Conservation (phyloP, 2,888 invertebrate species). For the Odontocerum albicorne region DNA sequence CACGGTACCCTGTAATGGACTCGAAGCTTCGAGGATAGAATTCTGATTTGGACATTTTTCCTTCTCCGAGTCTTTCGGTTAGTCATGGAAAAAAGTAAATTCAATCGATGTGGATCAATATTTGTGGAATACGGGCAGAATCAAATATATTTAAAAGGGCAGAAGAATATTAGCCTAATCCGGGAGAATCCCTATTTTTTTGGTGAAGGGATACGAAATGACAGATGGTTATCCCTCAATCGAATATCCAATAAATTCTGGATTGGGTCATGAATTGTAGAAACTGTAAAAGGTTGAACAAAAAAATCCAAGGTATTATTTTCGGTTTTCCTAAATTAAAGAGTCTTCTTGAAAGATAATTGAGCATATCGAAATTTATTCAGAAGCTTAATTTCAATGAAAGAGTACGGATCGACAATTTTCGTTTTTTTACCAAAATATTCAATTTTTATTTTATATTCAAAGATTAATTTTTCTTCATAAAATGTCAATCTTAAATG, state of each 20-base stretch:
- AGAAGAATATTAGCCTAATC: constrained; percentile 20
- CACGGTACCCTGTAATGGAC: constrained; percentile 26
- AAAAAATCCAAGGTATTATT: no score
- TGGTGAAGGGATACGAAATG: not conserved
- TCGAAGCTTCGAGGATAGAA: constrained; percentile 28
- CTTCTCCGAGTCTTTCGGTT: constrained; percentile 7
- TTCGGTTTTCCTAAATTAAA: no score
- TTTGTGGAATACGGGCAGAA: constrained; percentile 6
- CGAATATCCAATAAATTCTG: not conserved
- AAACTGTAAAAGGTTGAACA: no score
- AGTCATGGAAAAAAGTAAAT: constrained; percentile 7
- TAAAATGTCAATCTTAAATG: no score
- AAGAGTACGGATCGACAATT: no score
- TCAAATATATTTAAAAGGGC: constrained; percentile 14
- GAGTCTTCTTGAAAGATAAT: no score
- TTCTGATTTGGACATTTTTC: constrained; percentile 32
- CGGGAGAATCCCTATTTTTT: constrained; percentile 11
- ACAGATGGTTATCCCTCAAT: not conserved
- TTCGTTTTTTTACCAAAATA: no score
- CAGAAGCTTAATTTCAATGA: no score
- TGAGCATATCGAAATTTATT: no score
- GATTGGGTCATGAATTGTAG: not conserved
- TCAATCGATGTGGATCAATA: constrained; percentile 17
- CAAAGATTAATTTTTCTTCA: no score
- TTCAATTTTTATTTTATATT: no score